Evolutionary conservation across 2,888 invertebrate genomes (phyloP).

Genomic region (Hirtodrosophila histrioides): DNA sequence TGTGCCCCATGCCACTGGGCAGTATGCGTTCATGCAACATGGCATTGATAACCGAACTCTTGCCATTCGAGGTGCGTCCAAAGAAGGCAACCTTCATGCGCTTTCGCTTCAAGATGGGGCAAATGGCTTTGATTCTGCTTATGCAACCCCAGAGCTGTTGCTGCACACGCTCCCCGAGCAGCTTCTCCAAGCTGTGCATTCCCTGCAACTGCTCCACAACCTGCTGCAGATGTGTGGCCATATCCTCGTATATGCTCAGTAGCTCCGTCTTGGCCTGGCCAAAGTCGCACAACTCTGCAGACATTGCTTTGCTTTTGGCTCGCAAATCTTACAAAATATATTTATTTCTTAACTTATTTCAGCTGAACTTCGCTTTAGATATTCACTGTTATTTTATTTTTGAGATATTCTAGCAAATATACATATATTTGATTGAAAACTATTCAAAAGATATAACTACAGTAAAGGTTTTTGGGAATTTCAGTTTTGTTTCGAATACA

Average conservation of each 20-base stretch:
- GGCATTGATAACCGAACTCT: slow-evolving; percentile 99
- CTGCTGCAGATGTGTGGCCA: slow-evolving; percentile 92
- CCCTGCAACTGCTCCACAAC: slow-evolving; percentile 31
- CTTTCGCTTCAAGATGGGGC: slow-evolving; percentile 96
- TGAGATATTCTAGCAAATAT: background rate
- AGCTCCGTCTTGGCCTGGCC: slow-evolving; percentile 99
- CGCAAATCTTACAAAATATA: slow-evolving; percentile 41
- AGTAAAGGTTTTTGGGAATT: too few relatives aligned
- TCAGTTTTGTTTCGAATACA: too few relatives aligned
- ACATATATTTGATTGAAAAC: background rate
- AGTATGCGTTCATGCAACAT: slow-evolving; percentile 98
- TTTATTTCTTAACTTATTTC: slow-evolving; percentile 11
- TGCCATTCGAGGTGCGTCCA: slow-evolving; percentile 97
- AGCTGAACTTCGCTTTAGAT: background rate
- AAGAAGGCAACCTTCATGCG: slow-evolving; percentile 95
- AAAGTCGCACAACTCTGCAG: slow-evolving; percentile 92
- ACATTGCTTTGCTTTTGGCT: slow-evolving; percentile 25
- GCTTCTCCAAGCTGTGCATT: slow-evolving; percentile 3
- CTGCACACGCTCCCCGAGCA: slow-evolving; percentile 88
- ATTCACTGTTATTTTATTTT: too few relatives aligned
- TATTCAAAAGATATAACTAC: background rate
- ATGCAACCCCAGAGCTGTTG: slow-evolving; percentile 89
- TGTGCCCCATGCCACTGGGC: slow-evolving; percentile 99
- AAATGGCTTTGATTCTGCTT: slow-evolving; percentile 94
- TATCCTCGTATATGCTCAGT: slow-evolving; percentile 97